Evolutionary conservation across 2,888 invertebrate genomes (phyloP).

Genomic region (Sesamia inferens): DNA sequence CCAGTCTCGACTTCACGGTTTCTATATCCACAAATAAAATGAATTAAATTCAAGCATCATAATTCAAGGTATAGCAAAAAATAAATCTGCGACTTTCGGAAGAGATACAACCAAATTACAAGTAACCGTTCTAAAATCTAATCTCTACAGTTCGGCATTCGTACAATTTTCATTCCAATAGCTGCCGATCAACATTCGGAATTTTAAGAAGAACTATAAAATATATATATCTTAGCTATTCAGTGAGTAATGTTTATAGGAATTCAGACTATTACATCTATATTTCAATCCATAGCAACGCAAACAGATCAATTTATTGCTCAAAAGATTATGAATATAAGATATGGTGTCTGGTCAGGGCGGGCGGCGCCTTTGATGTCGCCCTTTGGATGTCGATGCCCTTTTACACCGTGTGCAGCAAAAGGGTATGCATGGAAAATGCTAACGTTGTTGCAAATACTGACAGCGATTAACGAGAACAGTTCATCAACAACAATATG

Average conservation of each 20-base stretch:
- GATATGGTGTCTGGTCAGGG: constrained; percentile 67
- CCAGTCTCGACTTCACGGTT: not conserved
- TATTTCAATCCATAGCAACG: constrained; percentile 36
- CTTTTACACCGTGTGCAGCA: constrained; percentile 61
- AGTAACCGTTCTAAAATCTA: not conserved
- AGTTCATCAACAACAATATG: not conserved
- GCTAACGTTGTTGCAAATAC: constrained; percentile 46
- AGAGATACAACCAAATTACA: not conserved
- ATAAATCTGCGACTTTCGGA: too few species aligned
- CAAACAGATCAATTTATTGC: constrained; percentile 55
- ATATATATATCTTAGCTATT: constrained; percentile 39
- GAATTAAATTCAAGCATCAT: not conserved
- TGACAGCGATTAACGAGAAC: not conserved
- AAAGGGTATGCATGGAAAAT: constrained; percentile 45
- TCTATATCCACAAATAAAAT: not conserved
- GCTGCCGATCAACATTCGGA: constrained; percentile 28
- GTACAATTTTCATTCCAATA: constrained; percentile 12
- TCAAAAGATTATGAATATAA: constrained; percentile 54
- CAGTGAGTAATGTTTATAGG: constrained; percentile 52
- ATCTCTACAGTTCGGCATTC: not conserved
- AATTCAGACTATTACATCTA: constrained; percentile 32
- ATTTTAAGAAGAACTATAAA: constrained; percentile 48
- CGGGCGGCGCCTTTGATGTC: constrained; percentile 69
- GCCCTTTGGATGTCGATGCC: constrained; percentile 68
- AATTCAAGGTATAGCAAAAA: not conserved